phyloP scores from a whole-genome alignment of 2,888 invertebrate genomes.

The Azorinus chamasolen region DNA sequence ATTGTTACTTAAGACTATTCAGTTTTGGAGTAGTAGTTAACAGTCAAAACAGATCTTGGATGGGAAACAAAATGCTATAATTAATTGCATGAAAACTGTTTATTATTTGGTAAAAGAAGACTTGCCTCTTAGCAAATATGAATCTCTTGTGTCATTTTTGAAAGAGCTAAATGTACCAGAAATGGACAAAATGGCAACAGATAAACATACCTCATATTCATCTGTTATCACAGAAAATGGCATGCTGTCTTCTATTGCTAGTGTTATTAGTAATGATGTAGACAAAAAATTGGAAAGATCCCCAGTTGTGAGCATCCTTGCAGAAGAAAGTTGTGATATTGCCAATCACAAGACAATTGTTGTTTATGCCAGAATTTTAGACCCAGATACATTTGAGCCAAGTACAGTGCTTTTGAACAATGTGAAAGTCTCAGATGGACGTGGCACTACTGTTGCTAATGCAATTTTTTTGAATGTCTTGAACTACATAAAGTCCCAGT shows the following conservation, averaged over 20 bases:
- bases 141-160: not conserved
- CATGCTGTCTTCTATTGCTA: not conserved
- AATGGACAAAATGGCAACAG: not conserved
- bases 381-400: constrained; percentile 1
- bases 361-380: constrained; percentile 1
- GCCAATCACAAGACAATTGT: not conserved
- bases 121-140: not conserved
- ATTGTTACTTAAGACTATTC: too few species aligned
- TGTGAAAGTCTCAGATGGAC: constrained; percentile 13
- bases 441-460: constrained; percentile 7
- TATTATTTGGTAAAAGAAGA: not conserved
- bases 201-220: constrained; percentile 1
- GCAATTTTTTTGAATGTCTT: constrained; percentile 5
- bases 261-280: not conserved
- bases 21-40: too few species aligned
- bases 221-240: not conserved
- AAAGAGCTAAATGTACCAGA: not conserved
- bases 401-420: constrained; percentile 8
- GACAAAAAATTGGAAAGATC: not conserved
- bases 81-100: not conserved
- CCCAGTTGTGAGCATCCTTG: constrained; percentile 2
- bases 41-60: too few species aligned
- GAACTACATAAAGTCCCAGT: not conserved
- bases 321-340: constrained; percentile 2
- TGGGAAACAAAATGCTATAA: too few species aligned